Evolutionary conservation across 1,140 invertebrate genomes (phyloP).

Genomic region (Diuraphis noxia): DNA sequence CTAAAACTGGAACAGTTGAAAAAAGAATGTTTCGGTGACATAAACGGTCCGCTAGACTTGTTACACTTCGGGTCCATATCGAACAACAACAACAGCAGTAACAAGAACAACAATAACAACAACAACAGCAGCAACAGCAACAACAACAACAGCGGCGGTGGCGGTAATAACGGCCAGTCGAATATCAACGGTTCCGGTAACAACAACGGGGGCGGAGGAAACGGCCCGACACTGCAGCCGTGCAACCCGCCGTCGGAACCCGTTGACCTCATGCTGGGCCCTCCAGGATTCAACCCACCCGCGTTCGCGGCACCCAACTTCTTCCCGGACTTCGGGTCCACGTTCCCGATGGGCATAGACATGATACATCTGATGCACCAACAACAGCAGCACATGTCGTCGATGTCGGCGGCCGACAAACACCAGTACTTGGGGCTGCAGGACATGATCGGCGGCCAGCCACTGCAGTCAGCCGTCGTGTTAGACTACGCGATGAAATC

Average conservation of each 20-base stretch:
- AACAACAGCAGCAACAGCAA: constrained; percentile 78
- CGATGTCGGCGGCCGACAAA: constrained; percentile 13
- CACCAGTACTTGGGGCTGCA: constrained; percentile 23
- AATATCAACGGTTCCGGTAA: constrained; percentile 62
- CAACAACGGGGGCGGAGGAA: constrained; percentile 44
- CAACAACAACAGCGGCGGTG: constrained; percentile 66
- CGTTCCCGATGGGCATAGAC: constrained; percentile 79
- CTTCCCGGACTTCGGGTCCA: constrained; percentile 77
- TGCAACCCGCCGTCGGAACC: constrained; percentile 55
- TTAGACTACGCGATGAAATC: constrained; percentile 48
- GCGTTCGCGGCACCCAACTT: constrained; percentile 66
- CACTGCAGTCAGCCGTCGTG: background rate
- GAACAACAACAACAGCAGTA: constrained; percentile 72
- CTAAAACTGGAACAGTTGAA: constrained; percentile 82
- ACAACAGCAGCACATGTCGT: constrained; percentile 65
- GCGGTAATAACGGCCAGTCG: constrained; percentile 67
- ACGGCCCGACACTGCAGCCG: constrained; percentile 59
- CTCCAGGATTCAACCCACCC: constrained; percentile 66
- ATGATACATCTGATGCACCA: constrained; percentile 81
- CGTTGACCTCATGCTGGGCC: constrained; percentile 58
- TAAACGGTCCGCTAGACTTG: constrained; percentile 67
- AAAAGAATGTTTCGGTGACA: constrained; percentile 80
- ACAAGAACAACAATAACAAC: constrained; percentile 64
- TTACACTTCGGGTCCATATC: constrained; percentile 67
- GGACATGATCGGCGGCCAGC: background rate